Percentiles rank a stretch among this genome's conserved stretches.
Evolutionary conservation across 2,797 vertebrate genomes (phyloP).

Genomic region (Thamnophis elegans): DNA sequence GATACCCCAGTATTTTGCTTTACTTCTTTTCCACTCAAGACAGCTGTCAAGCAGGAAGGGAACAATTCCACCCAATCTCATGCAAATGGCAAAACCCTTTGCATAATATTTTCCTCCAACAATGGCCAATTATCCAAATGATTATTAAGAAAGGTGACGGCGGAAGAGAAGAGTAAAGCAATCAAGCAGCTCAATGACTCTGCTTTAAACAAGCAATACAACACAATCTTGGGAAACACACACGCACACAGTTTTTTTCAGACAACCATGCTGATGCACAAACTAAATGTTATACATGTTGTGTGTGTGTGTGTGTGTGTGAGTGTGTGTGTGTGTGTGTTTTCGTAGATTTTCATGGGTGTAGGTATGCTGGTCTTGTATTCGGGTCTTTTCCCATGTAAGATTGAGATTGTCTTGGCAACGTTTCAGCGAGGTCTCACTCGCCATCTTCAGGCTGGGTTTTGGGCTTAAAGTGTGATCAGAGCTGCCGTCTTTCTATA

Average conservation of each 20-base stretch:
- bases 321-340: too few relatives aligned
- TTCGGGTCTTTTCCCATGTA: too few relatives aligned
- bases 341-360: too few relatives aligned
- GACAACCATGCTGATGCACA: not conserved
- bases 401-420: too few relatives aligned
- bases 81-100: conserved; percentile 76
- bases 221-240: not conserved
- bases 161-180: conserved; percentile 35
- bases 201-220: not conserved
- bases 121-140: conserved; percentile 57
- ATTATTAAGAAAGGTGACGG: not conserved
- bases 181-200: conserved; percentile 75
- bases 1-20: not conserved
- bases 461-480: too few relatives aligned
- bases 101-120: conserved; percentile 75
- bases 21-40: not conserved
- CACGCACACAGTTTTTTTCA: not conserved
- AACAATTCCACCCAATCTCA: conserved; percentile 18
- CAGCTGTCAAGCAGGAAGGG: rapidly evolving
- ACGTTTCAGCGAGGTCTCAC: too few relatives aligned
- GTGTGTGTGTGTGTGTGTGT: too few relatives aligned
- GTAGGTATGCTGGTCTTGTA: too few relatives aligned
- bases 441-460: too few relatives aligned
- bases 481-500: too few relatives aligned
- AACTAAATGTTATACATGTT: not conserved